Evolutionary conservation across 2,113 vertebrate genomes (phyloP).

Genomic region (Lagopus muta): DNA sequence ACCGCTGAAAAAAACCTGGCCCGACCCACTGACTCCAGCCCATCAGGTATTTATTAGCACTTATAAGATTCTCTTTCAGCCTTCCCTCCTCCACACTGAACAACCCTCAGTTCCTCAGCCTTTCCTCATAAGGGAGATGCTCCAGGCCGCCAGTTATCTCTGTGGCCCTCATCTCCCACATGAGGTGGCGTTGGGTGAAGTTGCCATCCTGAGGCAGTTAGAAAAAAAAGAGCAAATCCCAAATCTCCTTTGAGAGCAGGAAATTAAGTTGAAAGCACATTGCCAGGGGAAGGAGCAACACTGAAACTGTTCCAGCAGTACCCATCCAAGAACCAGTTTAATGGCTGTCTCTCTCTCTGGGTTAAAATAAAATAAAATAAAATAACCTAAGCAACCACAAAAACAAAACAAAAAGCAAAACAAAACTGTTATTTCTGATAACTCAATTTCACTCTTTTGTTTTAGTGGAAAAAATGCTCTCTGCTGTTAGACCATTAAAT

Average conservation of each 20-base stretch:
- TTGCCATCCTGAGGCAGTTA: not conserved
- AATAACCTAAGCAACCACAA: not conserved
- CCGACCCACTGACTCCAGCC: too few species aligned
- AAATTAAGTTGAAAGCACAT: not conserved
- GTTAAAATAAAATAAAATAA: too few species aligned
- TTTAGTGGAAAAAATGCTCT: not conserved
- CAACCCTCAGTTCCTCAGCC: too few species aligned
- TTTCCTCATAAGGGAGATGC: too few species aligned
- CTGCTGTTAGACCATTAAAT: not conserved
- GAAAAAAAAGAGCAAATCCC: too few species aligned
- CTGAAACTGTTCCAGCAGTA: not conserved
- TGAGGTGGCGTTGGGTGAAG: accelerated
- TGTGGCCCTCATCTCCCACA: too few species aligned
- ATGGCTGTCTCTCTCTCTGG: not conserved
- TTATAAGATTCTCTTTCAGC: too few species aligned
- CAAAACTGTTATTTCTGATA: not conserved
- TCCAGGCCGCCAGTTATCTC: too few species aligned
- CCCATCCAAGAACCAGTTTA: not conserved
- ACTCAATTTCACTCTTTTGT: not conserved
- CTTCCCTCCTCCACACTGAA: too few species aligned
- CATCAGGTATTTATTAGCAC: too few species aligned
- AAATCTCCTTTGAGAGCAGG: not conserved
- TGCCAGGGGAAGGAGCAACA: not conserved
- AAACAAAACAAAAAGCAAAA: too few species aligned
- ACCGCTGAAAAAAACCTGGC: too few species aligned